Evolutionary conservation across 2,888 invertebrate species (phyloP), one percentile per base, ranked within the genome.

Genomic region (Ochropleura plecta): DNA sequence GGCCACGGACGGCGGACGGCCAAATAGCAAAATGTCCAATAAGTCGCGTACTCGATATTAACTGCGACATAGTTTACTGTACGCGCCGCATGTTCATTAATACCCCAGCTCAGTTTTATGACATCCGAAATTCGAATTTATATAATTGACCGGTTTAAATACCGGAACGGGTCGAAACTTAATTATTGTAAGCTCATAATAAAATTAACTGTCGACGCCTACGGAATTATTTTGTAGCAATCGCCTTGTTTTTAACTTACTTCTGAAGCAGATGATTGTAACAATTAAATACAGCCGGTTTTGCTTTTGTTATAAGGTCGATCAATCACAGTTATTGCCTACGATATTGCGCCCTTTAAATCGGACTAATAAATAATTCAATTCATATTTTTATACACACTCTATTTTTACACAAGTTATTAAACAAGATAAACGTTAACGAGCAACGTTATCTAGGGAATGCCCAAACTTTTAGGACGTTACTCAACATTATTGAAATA

Each of bases 51-150:
- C 90, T 92, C 93, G 90, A 94, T 94, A 95, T 94, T 95, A 95
- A 94, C 94, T 91, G 93, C 92, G 90, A 92, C 94, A 94, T 93
- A 95, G 94, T 95, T 95, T 93, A 95, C 92, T 90, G 93, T 92
- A 89, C 88, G 90, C 89, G 90, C 95, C 96, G 93, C 90, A 93
- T 95, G 96, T 94, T 94, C 94, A 95, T 96, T 95, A 96, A 94
- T 92, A 89, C 93, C 84, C 84, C 81, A 88, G 91, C 90, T 89
- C 94, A 92, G 92, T 95, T 95, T 95, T 95, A 96, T 95, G 93
- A 93, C 93, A 91, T 93, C 93, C 91, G 90, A 93, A 95, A 93
- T 93, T 91, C 91, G 87, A 84, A 94, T 93, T 93, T 92, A 92
- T 93, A 94, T 93, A 94, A 94, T 94, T 93, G 94, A 93, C 92